Base-by-base conservation (phyloP, 2,888 invertebrate species). In the Chorisops tibialis region DNA sequence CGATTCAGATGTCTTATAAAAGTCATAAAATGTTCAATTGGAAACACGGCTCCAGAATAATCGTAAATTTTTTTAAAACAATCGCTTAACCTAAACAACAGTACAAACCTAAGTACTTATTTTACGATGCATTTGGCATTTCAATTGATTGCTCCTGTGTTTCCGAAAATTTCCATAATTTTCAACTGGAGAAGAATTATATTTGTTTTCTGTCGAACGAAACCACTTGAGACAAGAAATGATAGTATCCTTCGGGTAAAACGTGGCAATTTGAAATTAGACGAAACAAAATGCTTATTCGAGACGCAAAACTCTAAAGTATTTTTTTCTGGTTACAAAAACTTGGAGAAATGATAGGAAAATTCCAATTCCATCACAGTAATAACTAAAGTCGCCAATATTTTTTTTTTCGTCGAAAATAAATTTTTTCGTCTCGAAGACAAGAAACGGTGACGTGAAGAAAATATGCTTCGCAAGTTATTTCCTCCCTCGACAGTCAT, bases 381-480 rank as follows among this genome's bases (percentile, higher is more conserved):
- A 30, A 45, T 43, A 56, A 56, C 43, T 30, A 35, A 56, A 43
- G 56, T 41, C 41, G n/a, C 41, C 51, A 37, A 30, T 12, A 37
- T n/a, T n/a, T 14, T 16, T 38, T 38, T 37, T 19, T 38, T 56
- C 39, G 43, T 12, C 9, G 30, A 56, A 43, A 45, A 56, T 56
- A 56, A 56, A 56, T 56, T 56, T n/a, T n/a, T 45, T 45, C 45
- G 56, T 56, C 30, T 30, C 16, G 30, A 24, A 43, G 18, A 56
- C 24, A 56, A 43, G 56, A 56, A 56, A 56, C 56, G 56, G 45
- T 56, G 56, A 56, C 56, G 56, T 56, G 43, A 45, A 45, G 45
- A 30, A 56, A 56, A 56, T 56, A 56, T 54, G 56, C 56, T 43
- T 56, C n/a, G 43, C 45, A 45, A 39, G 56, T 45, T 56, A 56